Base-by-base conservation (phyloP, 2,113 vertebrate species). In the Phainopepla nitens region DNA sequence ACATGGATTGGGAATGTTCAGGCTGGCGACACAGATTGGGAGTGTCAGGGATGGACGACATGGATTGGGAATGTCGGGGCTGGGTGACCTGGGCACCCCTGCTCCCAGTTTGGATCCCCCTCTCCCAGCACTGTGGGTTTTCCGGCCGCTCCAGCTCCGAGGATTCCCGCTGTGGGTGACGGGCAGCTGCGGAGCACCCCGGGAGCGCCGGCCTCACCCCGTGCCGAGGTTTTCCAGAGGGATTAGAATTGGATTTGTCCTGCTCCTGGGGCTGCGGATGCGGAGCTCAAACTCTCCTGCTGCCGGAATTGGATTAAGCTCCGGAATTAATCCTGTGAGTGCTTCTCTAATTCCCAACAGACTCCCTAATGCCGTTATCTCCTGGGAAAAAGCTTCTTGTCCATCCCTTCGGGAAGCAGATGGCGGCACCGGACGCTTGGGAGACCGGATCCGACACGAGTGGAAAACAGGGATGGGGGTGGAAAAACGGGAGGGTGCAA, bases 71-170 rank as follows among this genome's bases (percentile, higher is more conserved):
- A 62, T 14, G 24, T 6, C 14, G 25, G 2, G 15, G 6, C 7
- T 25, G 41, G 33, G 5, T 68, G 13, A 10, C 51, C 10, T 1
- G 28, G 42, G 4, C 62, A 27, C 22, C n/a, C 35, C 22, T 1
- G 1, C 22, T 49, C 18, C 79, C 64, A 5, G 35, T 69, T 4
- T 22, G 42, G 44, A 41, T 28, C 44, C 64, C 23, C 7, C 51
- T 57, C 11, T 57, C 42, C 53, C 53, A 41, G 1, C 29, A 44
- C 44, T 28, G 15, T 0, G 3, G 53, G n/a, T 69, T 49, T 81
- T 69, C 78, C 78, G 1, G 0, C 28, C 0, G 2, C 22, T 68
- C n/a, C n/a, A 5, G 8, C 17, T 39, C 51, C 11, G 0, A 49
- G 44, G 7, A 69, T 69, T 49, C 79, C 64, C 5, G 35, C 79